phyloP scores from a whole-genome alignment of 2,888 invertebrate genomes.

The Catocala nupta region DNA sequence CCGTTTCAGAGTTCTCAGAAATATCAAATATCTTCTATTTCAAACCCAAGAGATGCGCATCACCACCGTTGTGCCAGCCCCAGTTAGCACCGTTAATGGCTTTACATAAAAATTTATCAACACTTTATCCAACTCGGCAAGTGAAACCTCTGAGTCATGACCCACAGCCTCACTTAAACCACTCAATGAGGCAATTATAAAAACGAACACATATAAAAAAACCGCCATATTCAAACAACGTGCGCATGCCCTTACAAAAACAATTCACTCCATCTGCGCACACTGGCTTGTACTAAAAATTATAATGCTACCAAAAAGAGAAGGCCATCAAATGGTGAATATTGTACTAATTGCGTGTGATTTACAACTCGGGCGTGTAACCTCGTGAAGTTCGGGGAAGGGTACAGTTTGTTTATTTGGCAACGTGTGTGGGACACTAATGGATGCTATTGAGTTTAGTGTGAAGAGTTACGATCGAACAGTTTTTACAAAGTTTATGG shows the following conservation, averaged over 20 bases:
- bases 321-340: constrained; percentile 41
- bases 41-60: no score
- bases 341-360: constrained; percentile 74
- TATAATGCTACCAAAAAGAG: constrained; percentile 42
- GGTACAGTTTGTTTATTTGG: constrained; percentile 54
- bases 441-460: constrained; percentile 28
- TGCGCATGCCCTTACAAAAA: constrained; percentile 42
- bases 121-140: no score
- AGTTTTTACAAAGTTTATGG: constrained; percentile 33
- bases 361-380: constrained; percentile 75
- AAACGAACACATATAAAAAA: not conserved
- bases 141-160: no score
- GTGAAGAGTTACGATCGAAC: constrained; percentile 11
- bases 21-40: no score
- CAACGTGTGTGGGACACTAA: constrained; percentile 55
- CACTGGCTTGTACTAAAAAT: constrained; percentile 51
- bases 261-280: constrained; percentile 46
- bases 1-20: no score
- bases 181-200: not conserved
- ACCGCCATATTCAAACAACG: constrained; percentile 12
- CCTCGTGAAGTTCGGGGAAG: constrained; percentile 56
- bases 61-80: no score
- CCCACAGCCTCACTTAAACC: no score
- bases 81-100: no score
- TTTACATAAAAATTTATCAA: no score